Evolutionary conservation across 2,888 invertebrate species (phyloP), one percentile per base, ranked within the genome.

Genomic region (Amphipyra tragopoginis): DNA sequence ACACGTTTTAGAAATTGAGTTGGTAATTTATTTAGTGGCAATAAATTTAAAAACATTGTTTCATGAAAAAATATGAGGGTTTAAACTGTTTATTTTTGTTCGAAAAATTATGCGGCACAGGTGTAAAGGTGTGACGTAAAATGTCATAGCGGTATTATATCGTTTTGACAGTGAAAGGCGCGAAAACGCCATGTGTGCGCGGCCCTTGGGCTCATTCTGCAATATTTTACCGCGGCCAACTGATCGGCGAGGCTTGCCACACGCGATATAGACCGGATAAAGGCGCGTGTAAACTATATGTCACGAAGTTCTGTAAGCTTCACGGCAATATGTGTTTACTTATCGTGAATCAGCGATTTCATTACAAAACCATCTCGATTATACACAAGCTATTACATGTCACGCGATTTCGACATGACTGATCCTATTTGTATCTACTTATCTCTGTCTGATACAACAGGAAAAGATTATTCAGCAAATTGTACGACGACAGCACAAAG

Each of bases 1-100:
- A 70, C 77, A 67, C 51, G 60, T 63, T 75, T 64, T 65, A 63
- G 70, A 73, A 75, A 70, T 75, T 72, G 48, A 68, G 65, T 51
- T 42, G 11, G 42, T 73, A 53, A 75, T 63, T 77, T 56, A 77
- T 74, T 67, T 67, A 33, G 55, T 42, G 38, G 67, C 48, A 59
- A 62, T 78, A 63, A 75, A 76, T 78, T 75, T 42, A n/a, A 52
- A 63, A 52, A 63, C 51, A 71, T 51, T 64, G 39, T 70, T 68
- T 52, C 21, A 49, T 55, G 48, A 53, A 58, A 65, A 53, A 55
- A 53, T 49, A 40, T 36, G n/a, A 34, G 0, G 26, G 48, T 61
- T 48, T 55, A 51, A 68, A 43, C 42, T 60, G 44, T 64, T 43
- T 50, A 4, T 29, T 60, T 57, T 69, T 21, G 21, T 43, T 15